A percentile compares a stretch with the other conserved stretches of the same genome.
phyloP scores from a whole-genome alignment of 2,113 vertebrate genomes.

The Menidia beryllina region DNA sequence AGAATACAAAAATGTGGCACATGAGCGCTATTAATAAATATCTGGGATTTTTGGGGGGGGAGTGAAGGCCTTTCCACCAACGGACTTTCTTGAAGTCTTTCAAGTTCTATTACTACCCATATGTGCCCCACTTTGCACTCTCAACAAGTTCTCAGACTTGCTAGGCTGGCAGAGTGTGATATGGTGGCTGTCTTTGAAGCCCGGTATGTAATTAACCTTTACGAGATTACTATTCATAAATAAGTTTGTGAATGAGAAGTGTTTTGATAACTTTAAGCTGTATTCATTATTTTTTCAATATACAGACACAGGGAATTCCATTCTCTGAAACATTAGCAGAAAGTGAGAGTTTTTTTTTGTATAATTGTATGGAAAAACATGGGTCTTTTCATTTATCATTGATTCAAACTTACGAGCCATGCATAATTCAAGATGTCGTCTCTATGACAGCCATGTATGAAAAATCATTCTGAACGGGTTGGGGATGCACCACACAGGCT shows the following conservation, averaged over 20 bases:
- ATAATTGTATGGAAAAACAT: slow-evolving; percentile 75
- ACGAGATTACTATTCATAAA: slow-evolving; percentile 41
- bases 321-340: slow-evolving; percentile 47
- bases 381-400: slow-evolving; percentile 77
- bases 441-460: slow-evolving; percentile 77
- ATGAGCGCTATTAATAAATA: slow-evolving; percentile 65
- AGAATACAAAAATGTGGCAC: slow-evolving; percentile 49
- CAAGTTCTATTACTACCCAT: slow-evolving; percentile 36
- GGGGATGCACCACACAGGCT: slow-evolving; percentile 29
- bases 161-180: slow-evolving; percentile 70
- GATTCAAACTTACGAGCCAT: slow-evolving; percentile 75
- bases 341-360: slow-evolving; percentile 61
- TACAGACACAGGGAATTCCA: slow-evolving; percentile 62
- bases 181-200: slow-evolving; percentile 66
- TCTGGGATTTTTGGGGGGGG: slow-evolving; percentile 22
- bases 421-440: slow-evolving; percentile 71
- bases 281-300: slow-evolving; percentile 77
- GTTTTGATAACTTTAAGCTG: slow-evolving; percentile 22
- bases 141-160: slow-evolving; percentile 75
- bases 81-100: slow-evolving; percentile 64
- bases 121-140: slow-evolving; percentile 73
- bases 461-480: slow-evolving; percentile 70
- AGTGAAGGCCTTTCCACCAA: slow-evolving; percentile 53
- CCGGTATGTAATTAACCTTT: slow-evolving; percentile 73
- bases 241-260: slow-evolving; percentile 27